Evolutionary conservation across 2,113 vertebrate species (phyloP).

Genomic region (Oxygymnocypris stewartii): DNA sequence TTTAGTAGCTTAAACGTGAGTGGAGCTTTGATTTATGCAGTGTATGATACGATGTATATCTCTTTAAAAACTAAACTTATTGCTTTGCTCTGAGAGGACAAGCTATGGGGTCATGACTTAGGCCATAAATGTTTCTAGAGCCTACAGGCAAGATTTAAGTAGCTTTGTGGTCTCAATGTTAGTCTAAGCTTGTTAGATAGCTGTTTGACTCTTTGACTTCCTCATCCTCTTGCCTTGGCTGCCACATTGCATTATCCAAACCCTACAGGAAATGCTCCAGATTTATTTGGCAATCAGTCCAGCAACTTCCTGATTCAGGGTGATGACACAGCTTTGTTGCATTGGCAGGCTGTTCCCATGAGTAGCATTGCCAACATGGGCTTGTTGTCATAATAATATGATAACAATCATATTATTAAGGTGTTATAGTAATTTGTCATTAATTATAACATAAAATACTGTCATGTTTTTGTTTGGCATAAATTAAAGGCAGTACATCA

Average conservation of each 20-base stretch:
- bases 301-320: constrained; percentile 3
- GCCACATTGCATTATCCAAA: constrained; percentile 23
- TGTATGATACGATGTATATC: not conserved
- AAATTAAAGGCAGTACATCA: not conserved
- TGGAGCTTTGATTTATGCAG: constrained; percentile 1
- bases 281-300: constrained; percentile 29
- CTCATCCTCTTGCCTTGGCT: not conserved
- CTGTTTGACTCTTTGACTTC: not conserved
- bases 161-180: constrained; percentile 24
- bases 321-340: not conserved
- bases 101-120: not conserved
- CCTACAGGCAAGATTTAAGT: not conserved
- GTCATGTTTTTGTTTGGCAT: not conserved
- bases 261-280: constrained; percentile 36
- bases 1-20: constrained; percentile 2
- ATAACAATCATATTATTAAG: not conserved
- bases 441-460: not conserved
- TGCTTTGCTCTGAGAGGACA: constrained; percentile 13
- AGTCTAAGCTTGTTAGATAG: constrained; percentile 28
- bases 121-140: not conserved
- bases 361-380: not conserved
- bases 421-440: not conserved
- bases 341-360: not conserved
- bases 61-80: not conserved
- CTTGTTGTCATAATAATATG: too few species aligned